Evolutionary conservation across 2,797 vertebrate genomes (phyloP).

Genomic region (Halcyon badia): DNA sequence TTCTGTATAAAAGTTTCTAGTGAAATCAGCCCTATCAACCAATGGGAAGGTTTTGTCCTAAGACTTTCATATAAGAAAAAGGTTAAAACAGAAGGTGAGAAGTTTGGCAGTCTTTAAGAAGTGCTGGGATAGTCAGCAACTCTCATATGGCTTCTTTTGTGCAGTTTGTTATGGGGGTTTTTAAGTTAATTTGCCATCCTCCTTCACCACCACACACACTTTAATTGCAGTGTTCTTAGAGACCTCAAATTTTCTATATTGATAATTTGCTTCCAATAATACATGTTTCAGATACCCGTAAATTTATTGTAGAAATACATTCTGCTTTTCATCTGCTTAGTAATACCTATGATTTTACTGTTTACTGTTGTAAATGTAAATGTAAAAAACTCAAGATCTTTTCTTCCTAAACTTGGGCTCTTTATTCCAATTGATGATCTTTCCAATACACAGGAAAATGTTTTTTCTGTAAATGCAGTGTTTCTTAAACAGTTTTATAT

Average conservation of each 20-base stretch:
- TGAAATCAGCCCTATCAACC: not conserved
- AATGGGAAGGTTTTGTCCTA: not conserved
- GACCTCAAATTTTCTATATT: not conserved
- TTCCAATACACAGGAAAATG: not conserved
- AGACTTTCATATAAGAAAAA: not conserved
- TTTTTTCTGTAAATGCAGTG: not conserved
- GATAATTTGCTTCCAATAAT: not conserved
- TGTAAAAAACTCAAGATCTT: not conserved
- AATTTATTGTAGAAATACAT: not conserved
- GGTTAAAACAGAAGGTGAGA: not conserved
- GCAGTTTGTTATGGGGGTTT: not conserved
- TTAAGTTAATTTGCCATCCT: not conserved
- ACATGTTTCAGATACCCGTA: not conserved
- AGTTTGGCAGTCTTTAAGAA: not conserved
- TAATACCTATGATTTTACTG: not conserved
- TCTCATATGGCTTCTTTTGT: not conserved
- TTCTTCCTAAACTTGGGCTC: not conserved
- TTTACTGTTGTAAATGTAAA: not conserved
- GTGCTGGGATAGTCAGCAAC: not conserved
- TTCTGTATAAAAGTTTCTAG: not conserved
- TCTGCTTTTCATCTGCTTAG: not conserved
- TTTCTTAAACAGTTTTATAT: not conserved
- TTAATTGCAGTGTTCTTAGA: not conserved
- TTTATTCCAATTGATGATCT: not conserved
- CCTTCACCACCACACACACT: accelerated